Evolutionary conservation across 1,140 invertebrate genomes (phyloP).

Genomic region (Forficula auricularia): DNA sequence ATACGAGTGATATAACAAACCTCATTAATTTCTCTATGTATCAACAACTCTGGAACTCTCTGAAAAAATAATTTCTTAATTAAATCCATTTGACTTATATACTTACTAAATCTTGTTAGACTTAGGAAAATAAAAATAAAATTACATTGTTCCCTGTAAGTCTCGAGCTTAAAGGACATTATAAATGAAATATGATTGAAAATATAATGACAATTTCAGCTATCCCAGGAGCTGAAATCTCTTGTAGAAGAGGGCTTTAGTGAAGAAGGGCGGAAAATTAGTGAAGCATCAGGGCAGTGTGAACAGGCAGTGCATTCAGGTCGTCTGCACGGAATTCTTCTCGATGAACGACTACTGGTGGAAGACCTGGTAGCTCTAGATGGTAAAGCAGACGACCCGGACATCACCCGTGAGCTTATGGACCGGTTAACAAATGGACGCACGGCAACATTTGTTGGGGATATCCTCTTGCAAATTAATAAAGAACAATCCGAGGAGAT

Average conservation of each 20-base stretch:
- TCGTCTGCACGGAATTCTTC: no score
- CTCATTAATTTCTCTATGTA: no score
- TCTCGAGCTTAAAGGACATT: no score
- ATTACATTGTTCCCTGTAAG: no score
- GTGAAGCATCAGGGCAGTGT: slow-evolving; percentile 15
- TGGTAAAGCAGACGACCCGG: slow-evolving; percentile 47
- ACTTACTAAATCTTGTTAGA: no score
- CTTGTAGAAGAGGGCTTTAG: slow-evolving; percentile 24
- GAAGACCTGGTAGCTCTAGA: slow-evolving; percentile 77
- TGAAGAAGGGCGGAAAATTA: slow-evolving; percentile 21
- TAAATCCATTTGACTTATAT: no score
- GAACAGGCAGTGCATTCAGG: slow-evolving; percentile 16
- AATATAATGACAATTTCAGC: no score
- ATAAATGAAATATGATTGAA: no score
- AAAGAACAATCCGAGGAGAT: slow-evolving; percentile 54
- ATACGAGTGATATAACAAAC: no score
- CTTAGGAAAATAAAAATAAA: no score
- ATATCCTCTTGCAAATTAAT: slow-evolving; percentile 73
- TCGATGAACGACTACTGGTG: slow-evolving; percentile 43
- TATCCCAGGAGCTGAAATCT: slow-evolving; percentile 43
- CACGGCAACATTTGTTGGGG: slow-evolving; percentile 77
- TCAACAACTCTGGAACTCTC: no score
- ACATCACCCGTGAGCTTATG: slow-evolving; percentile 41
- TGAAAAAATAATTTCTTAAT: no score
- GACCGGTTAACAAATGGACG: slow-evolving; percentile 48